Evolutionary conservation across 2,888 invertebrate genomes (phyloP).

Genomic region (Bombyx huttoni): DNA sequence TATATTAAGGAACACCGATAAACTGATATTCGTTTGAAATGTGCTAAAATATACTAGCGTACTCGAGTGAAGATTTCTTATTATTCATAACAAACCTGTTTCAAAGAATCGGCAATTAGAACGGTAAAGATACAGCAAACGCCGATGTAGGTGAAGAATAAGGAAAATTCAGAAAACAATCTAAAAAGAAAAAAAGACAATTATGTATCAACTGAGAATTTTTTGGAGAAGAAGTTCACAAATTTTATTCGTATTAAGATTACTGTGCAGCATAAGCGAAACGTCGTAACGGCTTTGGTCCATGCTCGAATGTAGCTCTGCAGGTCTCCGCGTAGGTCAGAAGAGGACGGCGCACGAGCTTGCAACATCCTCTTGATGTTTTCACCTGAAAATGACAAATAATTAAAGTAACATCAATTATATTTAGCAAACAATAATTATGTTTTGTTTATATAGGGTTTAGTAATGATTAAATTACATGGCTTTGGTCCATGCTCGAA

Average conservation of each 20-base stretch:
- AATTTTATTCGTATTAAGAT: conserved; percentile 3
- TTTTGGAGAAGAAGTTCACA: too few relatives aligned
- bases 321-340: conserved; percentile 76
- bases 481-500: conserved; percentile 72
- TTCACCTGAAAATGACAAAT: conserved; percentile 33
- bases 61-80: not conserved
- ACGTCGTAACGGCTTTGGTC: conserved; percentile 60
- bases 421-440: not conserved
- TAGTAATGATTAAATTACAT: too few relatives aligned
- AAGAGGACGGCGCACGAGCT: conserved; percentile 50
- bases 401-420: too few relatives aligned
- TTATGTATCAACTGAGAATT: not conserved
- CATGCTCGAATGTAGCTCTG: conserved; percentile 70
- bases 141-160: conserved; percentile 79
- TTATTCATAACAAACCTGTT: conserved; percentile 59
- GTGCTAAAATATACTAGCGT: too few relatives aligned
- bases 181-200: conserved; percentile 17
- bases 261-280: conserved; percentile 65
- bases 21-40: too few relatives aligned
- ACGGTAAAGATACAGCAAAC: conserved; percentile 85
- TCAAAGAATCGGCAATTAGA: conserved; percentile 78
- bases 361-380: conserved; percentile 52
- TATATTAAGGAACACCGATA: too few relatives aligned
- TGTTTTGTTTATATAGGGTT: not conserved
- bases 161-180: conserved; percentile 72